Conservation (phyloP, 2,113 vertebrate species). For the Bos indicus region DNA sequence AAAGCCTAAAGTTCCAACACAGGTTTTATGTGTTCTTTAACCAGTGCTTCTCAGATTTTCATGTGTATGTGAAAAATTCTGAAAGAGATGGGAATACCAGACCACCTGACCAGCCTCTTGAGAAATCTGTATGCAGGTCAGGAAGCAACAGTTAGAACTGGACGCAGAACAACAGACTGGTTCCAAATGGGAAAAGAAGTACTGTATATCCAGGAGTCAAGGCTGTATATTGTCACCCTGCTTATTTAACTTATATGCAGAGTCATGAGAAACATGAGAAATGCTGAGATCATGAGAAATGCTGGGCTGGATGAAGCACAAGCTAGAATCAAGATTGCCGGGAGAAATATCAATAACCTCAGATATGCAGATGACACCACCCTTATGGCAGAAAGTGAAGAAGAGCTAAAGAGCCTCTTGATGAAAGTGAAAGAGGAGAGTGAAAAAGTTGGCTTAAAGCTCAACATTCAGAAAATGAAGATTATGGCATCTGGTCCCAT, state of each 20-base stretch:
- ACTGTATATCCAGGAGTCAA: not conserved
- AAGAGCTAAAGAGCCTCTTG: not conserved
- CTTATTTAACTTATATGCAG: not conserved
- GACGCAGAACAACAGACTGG: not conserved
- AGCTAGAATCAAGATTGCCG: not conserved
- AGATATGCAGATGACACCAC: not conserved
- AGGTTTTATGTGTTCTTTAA: not conserved
- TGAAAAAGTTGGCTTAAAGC: not conserved
- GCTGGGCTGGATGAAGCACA: not conserved
- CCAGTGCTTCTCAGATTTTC: not conserved
- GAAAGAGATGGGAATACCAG: not conserved
- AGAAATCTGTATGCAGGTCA: not conserved
- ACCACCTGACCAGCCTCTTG: not conserved
- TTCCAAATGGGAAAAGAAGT: not conserved
- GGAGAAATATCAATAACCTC: not conserved
- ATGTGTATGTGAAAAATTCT: not conserved
- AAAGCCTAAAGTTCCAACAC: not conserved
- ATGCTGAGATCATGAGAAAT: not conserved
- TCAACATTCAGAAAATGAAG: not conserved
- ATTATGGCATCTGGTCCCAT: too few species aligned
- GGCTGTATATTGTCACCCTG: not conserved
- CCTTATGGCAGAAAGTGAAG: not conserved
- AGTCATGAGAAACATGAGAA: not conserved
- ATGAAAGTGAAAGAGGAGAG: not conserved
- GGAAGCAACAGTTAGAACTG: not conserved